Conservation (phyloP, 1,140 invertebrate species). For the Coenobita brevimanus region DNA sequence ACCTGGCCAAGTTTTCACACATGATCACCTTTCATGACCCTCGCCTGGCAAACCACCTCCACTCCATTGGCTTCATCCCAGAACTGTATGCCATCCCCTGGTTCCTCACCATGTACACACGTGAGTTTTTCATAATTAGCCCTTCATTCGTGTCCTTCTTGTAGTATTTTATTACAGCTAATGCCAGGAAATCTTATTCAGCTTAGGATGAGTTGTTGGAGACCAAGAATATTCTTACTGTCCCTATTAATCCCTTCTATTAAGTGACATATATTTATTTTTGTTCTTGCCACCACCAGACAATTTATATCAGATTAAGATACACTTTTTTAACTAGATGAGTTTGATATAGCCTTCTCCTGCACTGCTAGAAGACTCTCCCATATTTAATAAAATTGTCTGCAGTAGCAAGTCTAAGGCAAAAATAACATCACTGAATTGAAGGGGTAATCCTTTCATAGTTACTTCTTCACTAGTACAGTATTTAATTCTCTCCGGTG, state of each 20-base stretch:
- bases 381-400: no score
- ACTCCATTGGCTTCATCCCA: constrained; percentile 95
- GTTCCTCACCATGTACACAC: constrained; percentile 99
- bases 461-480: no score
- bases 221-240: no score
- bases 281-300: neutral
- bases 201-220: no score
- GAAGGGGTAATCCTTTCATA: no score
- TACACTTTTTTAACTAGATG: neutral
- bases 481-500: no score
- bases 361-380: no score
- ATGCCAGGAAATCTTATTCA: neutral
- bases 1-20: constrained; percentile 97
- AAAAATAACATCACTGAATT: no score
- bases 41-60: constrained; percentile 90
- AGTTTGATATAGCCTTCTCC: neutral
- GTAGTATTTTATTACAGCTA: neutral
- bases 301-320: neutral
- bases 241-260: no score
- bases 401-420: no score
- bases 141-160: neutral
- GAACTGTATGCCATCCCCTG: constrained; percentile 99
- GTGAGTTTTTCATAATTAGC: constrained; percentile 78
- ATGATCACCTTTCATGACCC: constrained; percentile 97
- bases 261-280: neutral